Percentiles rank a stretch among this genome's conserved stretches.
These are phyloP conservation scores for Tiliacea aurago DNA, from an alignment of 2,888 invertebrate genomes.

Conservation along the genomic window DNA sequence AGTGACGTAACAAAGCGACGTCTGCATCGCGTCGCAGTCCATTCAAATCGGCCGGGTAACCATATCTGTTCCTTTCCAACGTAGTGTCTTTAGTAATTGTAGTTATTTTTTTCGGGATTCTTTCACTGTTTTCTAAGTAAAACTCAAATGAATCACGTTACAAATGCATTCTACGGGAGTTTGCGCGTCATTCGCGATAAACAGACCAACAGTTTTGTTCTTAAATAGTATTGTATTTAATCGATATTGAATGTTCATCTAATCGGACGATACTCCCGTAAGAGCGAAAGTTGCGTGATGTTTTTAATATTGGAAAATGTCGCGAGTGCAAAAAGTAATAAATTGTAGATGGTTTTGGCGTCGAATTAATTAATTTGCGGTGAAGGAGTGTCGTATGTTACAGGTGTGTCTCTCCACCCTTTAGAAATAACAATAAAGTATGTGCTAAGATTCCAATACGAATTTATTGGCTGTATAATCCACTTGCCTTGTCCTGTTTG, in stretches of 20 bases:
- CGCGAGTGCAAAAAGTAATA: conserved; percentile 46
- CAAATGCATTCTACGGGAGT: conserved; percentile 38
- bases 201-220: conserved; percentile 16
- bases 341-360: conserved; percentile 44
- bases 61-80: conserved; percentile 76
- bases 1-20: conserved; percentile 82
- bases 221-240: conserved; percentile 64
- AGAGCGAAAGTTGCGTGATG: conserved; percentile 56
- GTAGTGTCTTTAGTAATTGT: conserved; percentile 74
- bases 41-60: conserved; percentile 78
- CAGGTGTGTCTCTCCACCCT: conserved; percentile 53
- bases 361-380: conserved; percentile 54
- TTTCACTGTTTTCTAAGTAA: conserved; percentile 78
- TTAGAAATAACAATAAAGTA: conserved; percentile 43
- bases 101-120: conserved; percentile 70
- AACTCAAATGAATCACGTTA: conserved; percentile 60
- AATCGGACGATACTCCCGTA: conserved; percentile 53
- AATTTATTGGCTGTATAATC: conserved; percentile 32
- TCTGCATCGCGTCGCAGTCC: conserved; percentile 63
- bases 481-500: conserved; percentile 19
- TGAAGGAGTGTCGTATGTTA: conserved; percentile 50
- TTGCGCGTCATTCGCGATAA: conserved; percentile 40
- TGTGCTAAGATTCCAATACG: conserved; percentile 42
- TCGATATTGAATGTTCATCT: conserved; percentile 62
- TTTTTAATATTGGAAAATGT: conserved; percentile 53